These are phyloP conservation scores for Holothuria scabra DNA, from an alignment of 53 echinoderm and acorn worm species.

Conservation along the genomic window DNA sequence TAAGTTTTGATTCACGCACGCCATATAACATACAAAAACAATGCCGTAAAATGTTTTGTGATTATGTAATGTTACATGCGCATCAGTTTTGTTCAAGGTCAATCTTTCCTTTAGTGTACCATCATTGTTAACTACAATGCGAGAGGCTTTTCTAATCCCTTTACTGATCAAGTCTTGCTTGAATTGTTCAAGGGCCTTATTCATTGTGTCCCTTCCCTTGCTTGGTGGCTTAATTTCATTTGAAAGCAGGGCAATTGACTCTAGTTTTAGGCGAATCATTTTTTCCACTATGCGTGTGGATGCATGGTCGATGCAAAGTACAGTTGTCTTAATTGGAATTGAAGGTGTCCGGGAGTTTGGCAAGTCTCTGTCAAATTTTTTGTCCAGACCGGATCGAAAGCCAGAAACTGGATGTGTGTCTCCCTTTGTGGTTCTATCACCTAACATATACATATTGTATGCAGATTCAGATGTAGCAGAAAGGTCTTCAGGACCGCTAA, in stretches of 20 bases:
- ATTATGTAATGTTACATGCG: neutral
- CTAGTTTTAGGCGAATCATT: neutral
- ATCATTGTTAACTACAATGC: neutral
- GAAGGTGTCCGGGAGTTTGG: neutral
- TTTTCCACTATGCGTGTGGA: neutral
- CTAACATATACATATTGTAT: conserved; percentile 16
- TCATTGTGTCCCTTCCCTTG: neutral
- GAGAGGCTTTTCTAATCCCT: neutral
- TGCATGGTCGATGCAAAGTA: conserved; percentile 7
- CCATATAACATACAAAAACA: neutral
- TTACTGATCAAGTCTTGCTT: conserved; percentile 1
- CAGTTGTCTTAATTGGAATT: conserved; percentile 2
- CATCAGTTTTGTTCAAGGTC: neutral
- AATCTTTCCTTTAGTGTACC: neutral
- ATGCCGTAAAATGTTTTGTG: neutral
- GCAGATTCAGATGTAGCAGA: neutral
- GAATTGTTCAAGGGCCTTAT: conserved; percentile 14
- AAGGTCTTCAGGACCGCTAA: neutral
- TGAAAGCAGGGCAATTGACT: neutral
- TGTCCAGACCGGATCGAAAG: neutral
- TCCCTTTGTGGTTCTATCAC: neutral
- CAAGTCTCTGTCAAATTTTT: conserved; percentile 6
- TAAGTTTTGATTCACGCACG: neutral
- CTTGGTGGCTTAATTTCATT: neutral
- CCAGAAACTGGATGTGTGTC: conserved; percentile 2